A percentile compares a stretch with the other conserved stretches of the same genome.
Evolutionary conservation across 1,140 invertebrate genomes (phyloP).

Genomic region (Panagrolaimus sp.): DNA sequence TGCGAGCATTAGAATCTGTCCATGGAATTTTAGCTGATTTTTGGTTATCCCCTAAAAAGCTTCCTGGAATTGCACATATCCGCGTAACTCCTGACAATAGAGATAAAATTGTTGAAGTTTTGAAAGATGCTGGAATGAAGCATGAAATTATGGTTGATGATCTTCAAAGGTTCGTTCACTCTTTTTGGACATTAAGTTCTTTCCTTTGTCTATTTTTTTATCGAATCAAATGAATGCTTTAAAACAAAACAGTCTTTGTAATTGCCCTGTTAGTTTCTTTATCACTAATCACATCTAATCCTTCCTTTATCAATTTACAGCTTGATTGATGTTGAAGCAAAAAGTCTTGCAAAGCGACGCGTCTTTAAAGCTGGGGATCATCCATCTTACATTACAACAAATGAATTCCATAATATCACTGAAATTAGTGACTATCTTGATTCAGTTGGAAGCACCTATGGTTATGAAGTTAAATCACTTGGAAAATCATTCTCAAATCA

Average conservation of each 20-base stretch:
- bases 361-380: conserved; percentile 23
- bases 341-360: conserved; percentile 12
- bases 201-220: no score
- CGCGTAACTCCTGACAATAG: conserved; percentile 18
- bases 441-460: conserved; percentile 2
- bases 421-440: conserved; percentile 21
- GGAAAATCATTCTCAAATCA: conserved; percentile 17
- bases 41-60: conserved; percentile 5
- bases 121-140: conserved; percentile 3
- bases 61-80: conserved; percentile 14
- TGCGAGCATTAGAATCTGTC: conserved; percentile 12
- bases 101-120: conserved; percentile 5
- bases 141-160: conserved; percentile 16
- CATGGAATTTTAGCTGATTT: conserved; percentile 15
- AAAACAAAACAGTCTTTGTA: no score
- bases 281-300: no score
- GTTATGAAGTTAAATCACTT: background rate
- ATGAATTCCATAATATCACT: conserved; percentile 21
- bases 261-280: no score
- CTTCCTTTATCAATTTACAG: no score
- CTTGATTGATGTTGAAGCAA: background rate
- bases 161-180: conserved; percentile 1
- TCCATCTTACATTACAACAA: conserved; percentile 13
- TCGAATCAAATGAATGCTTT: no score
- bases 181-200: no score